These are phyloP conservation scores for Mohoua ochrocephala DNA, from an alignment of 2,113 vertebrate genomes.

Conservation along the genomic window DNA sequence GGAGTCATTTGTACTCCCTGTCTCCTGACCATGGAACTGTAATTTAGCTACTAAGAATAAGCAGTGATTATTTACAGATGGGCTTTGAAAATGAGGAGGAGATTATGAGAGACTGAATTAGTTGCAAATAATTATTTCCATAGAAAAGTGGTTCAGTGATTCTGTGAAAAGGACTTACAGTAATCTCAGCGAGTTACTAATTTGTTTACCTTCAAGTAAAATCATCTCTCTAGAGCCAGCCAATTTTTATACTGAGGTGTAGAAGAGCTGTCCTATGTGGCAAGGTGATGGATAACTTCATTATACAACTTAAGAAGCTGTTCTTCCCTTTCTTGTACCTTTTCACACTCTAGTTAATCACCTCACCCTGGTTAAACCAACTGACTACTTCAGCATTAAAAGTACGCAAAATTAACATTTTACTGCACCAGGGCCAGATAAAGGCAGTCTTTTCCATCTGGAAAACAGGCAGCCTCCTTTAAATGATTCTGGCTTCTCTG, in stretches of 20 bases:
- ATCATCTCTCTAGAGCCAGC: slow-evolving; percentile 7
- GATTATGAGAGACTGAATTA: background rate
- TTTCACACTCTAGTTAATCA: slow-evolving; percentile 29
- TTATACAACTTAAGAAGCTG: slow-evolving; percentile 23
- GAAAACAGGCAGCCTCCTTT: background rate
- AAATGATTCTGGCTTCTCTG: background rate
- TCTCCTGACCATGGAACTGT: background rate
- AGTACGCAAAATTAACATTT: background rate
- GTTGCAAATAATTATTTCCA: background rate
- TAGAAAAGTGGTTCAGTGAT: background rate
- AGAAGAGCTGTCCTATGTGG: background rate
- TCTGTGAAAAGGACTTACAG: background rate
- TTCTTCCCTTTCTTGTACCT: slow-evolving; percentile 59
- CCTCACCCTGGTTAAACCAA: background rate
- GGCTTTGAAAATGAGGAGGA: background rate
- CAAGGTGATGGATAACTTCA: slow-evolving; percentile 46
- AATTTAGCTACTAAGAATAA: background rate
- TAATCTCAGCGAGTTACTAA: slow-evolving; percentile 1
- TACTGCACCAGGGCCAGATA: background rate
- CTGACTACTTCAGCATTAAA: background rate
- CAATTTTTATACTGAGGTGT: background rate
- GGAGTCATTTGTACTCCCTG: background rate
- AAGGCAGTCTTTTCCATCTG: background rate
- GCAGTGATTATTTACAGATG: background rate
- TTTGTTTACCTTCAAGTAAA: slow-evolving; percentile 54